A percentile compares a stretch with the other conserved stretches of the same genome.
phyloP scores from a whole-genome alignment of 2,888 invertebrate genomes.

The Onchidella celtica region DNA sequence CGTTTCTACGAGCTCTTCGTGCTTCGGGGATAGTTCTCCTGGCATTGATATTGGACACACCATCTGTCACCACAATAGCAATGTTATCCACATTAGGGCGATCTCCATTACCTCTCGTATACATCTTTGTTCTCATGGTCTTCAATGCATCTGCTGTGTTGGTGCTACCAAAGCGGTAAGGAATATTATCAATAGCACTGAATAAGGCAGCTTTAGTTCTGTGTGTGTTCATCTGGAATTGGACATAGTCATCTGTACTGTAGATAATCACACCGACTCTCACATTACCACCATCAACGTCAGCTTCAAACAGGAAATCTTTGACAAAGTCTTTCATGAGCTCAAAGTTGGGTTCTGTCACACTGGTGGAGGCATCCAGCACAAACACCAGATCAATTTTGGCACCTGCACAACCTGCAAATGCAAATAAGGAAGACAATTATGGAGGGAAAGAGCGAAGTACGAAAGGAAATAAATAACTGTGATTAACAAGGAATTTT shows the following conservation, averaged over 20 bases:
- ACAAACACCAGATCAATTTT: slow-evolving; percentile 74
- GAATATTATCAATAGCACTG: slow-evolving; percentile 69
- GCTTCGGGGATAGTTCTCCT: slow-evolving; percentile 68
- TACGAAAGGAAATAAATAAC: background rate
- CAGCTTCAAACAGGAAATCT: slow-evolving; percentile 66
- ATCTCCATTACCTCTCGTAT: slow-evolving; percentile 69
- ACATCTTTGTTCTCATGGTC: slow-evolving; percentile 68
- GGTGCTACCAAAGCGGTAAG: slow-evolving; percentile 72
- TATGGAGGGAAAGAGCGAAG: background rate
- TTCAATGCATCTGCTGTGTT: slow-evolving; percentile 74
- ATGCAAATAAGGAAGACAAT: background rate
- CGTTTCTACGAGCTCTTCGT: slow-evolving; percentile 57
- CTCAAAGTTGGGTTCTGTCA: slow-evolving; percentile 73
- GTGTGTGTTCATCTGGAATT: slow-evolving; percentile 72
- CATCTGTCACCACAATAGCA: slow-evolving; percentile 74
- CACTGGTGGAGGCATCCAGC: slow-evolving; percentile 78
- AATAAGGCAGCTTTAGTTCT: slow-evolving; percentile 60
- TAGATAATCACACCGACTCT: slow-evolving; percentile 72
- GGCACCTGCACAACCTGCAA: slow-evolving; percentile 60
- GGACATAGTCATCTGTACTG: slow-evolving; percentile 67
- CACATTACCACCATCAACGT: slow-evolving; percentile 67
- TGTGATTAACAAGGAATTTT: background rate
- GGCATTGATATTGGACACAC: slow-evolving; percentile 75
- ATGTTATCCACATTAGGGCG: slow-evolving; percentile 71
- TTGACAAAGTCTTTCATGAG: slow-evolving; percentile 72